Base-by-base conservation (phyloP, 2,113 vertebrate species). In the Odocoileus hemionus region DNA sequence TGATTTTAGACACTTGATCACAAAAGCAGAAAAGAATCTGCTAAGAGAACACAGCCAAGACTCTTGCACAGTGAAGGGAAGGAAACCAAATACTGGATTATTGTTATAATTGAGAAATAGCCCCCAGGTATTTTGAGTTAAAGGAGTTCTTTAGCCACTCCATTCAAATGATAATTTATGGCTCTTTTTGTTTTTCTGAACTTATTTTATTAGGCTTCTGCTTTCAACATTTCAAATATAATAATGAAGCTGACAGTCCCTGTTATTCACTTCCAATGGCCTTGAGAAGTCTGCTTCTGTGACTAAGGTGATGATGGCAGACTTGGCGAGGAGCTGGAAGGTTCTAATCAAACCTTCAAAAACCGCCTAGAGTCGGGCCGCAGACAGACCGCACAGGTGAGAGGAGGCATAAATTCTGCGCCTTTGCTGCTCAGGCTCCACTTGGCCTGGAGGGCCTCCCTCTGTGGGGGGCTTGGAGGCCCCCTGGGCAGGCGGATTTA, bases 131-230 rank as follows among this genome's bases (percentile, higher is more conserved):
- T 94, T 96, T 55, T 33, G n/a, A 54, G 50, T 74, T 74, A 84
- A 85, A 95, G 30, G 54, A 76, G 55, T 82, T 95, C 92, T 96
- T 94, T 67, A 94, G 78, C n/a, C 45, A 57, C 67, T 64, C 50
- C 80, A 91, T 97, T 94, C 76, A 52, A 57, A 89, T 13, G 88
- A 79, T 74, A 76, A 97, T 96, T 97, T 94, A 97, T 67, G 85
- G 95, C 89, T 89, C 50, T 58, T 79, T 93, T 89, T 97, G 96
- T 97, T 97, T 97, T 97, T 83, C 93, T 97, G 94, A 70, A 91
- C 95, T 91, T 86, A 39, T 64, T 97, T 94, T 95, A 93, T 94
- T 89, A 94, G 95, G 93, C 83, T 93, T 95, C 96, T 89, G 96
- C 93, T 97, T 96, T 95, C 93, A 97, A 80, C 61, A 47, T 94